A percentile compares a stretch with the other conserved stretches of the same genome.
These are phyloP conservation scores for Enteromius anoplus DNA, from an alignment of 2,797 vertebrate genomes.

Conservation along the genomic window DNA sequence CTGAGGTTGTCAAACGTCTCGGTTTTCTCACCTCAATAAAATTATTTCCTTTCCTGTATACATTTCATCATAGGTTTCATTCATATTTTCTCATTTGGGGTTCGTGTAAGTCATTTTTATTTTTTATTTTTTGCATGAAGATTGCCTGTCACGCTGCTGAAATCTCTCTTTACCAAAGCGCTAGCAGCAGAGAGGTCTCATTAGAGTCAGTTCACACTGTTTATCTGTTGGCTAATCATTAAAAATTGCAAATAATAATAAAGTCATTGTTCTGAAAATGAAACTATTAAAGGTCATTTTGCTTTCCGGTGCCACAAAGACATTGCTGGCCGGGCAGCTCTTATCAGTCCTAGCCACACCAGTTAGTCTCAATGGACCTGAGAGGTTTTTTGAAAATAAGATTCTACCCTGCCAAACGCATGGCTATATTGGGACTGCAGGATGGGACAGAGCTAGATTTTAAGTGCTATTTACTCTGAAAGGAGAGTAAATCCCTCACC, in stretches of 20 bases:
- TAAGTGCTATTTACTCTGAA: slow-evolving; percentile 67
- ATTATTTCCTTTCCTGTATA: slow-evolving; percentile 31
- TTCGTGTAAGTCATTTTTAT: slow-evolving; percentile 22
- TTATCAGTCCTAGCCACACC: slow-evolving; percentile 81
- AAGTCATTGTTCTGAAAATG: slow-evolving; percentile 67
- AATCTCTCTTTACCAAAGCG: slow-evolving; percentile 38
- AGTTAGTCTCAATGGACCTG: slow-evolving; percentile 77
- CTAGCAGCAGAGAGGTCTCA: slow-evolving; percentile 50
- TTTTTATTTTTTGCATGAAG: slow-evolving; percentile 29
- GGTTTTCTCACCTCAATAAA: slow-evolving; percentile 32
- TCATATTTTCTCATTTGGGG: slow-evolving; percentile 44
- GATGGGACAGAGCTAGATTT: slow-evolving; percentile 70
- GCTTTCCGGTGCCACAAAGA: slow-evolving; percentile 67
- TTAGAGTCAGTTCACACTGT: slow-evolving; percentile 64
- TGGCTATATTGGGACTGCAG: slow-evolving; percentile 63
- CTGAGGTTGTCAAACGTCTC: slow-evolving; percentile 34
- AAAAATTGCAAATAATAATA: slow-evolving; percentile 74
- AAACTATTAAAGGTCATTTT: slow-evolving; percentile 48
- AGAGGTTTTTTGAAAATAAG: slow-evolving; percentile 78
- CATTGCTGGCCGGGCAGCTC: slow-evolving; percentile 76
- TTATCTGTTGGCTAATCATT: slow-evolving; percentile 77
- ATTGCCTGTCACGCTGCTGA: slow-evolving; percentile 49
- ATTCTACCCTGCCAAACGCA: slow-evolving; percentile 72
- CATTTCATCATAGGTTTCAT: slow-evolving; percentile 45
- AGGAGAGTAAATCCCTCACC: slow-evolving; percentile 69